These are phyloP conservation scores for Peromyscus aztecus DNA, from an alignment of 2,797 vertebrate species.

Conservation along the genomic window DNA sequence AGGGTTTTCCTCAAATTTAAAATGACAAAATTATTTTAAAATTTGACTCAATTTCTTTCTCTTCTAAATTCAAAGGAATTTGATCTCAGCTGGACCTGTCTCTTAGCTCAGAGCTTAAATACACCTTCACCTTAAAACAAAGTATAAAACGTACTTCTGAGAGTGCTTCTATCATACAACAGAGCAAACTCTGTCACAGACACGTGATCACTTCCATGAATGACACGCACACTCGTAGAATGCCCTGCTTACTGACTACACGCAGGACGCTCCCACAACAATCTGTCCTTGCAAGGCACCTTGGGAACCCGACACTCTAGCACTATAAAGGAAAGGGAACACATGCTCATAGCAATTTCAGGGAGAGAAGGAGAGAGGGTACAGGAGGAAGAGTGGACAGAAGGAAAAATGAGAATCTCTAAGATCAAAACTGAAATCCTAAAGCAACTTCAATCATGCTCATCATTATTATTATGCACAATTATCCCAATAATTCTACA, in stretches of 20 bases:
- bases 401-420: not conserved
- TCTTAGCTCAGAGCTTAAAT: not conserved
- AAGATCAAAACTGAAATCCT: slow-evolving; percentile 36
- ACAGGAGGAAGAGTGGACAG: not conserved
- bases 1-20: slow-evolving; percentile 80
- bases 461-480: not conserved
- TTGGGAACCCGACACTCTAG: not conserved
- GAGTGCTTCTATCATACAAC: not conserved
- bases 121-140: slow-evolving; percentile 48
- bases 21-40: slow-evolving; percentile 84
- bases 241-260: not conserved
- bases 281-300: slow-evolving; percentile 25
- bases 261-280: not conserved
- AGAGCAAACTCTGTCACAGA: not conserved
- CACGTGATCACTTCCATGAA: not conserved
- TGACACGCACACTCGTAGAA: not conserved
- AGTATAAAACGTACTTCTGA: not conserved
- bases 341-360: not conserved
- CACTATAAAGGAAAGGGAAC: not conserved
- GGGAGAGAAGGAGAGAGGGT: not conserved
- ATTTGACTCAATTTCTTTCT: slow-evolving; percentile 77
- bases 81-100: slow-evolving; percentile 43
- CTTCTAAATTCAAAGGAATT: slow-evolving; percentile 57
- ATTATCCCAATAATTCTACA: not conserved
- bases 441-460: not conserved